Percentiles rank a stretch among this genome's conserved stretches.
These are phyloP conservation scores for Cyanoliseus patagonus DNA, from an alignment of 2,113 vertebrate species.

Conservation along the genomic window DNA sequence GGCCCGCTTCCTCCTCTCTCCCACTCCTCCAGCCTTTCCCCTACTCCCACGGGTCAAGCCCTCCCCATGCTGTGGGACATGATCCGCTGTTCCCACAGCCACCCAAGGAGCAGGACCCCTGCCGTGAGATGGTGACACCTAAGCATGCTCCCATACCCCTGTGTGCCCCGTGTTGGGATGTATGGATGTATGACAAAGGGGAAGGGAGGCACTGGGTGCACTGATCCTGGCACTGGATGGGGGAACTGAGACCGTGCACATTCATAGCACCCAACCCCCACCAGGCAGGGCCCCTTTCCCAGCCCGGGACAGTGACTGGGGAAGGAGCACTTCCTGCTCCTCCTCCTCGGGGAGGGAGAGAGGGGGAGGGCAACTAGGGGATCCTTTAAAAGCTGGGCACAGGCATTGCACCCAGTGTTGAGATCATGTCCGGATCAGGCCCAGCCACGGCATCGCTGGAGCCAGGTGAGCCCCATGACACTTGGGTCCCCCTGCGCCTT, in stretches of 20 bases:
- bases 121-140: accelerated
- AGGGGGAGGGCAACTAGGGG: neutral
- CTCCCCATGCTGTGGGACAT: neutral
- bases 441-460: neutral
- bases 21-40: neutral
- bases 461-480: constrained; percentile 10
- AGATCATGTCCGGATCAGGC: neutral
- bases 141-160: accelerated
- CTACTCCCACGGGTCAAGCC: neutral
- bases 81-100: neutral
- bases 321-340: constrained; percentile 34
- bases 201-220: neutral
- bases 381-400: neutral
- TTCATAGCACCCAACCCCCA: neutral
- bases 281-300: neutral
- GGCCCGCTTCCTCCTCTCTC: neutral
- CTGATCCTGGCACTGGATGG: neutral
- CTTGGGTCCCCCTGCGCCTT: accelerated
- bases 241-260: neutral
- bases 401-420: neutral
- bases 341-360: neutral
- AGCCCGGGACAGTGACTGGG: neutral
- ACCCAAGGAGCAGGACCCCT: neutral
- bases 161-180: neutral
- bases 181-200: neutral